Evolutionary conservation across 2,797 vertebrate species (phyloP), one percentile per base, ranked within the genome.

Genomic region (Brachyrhaphis roseni): DNA sequence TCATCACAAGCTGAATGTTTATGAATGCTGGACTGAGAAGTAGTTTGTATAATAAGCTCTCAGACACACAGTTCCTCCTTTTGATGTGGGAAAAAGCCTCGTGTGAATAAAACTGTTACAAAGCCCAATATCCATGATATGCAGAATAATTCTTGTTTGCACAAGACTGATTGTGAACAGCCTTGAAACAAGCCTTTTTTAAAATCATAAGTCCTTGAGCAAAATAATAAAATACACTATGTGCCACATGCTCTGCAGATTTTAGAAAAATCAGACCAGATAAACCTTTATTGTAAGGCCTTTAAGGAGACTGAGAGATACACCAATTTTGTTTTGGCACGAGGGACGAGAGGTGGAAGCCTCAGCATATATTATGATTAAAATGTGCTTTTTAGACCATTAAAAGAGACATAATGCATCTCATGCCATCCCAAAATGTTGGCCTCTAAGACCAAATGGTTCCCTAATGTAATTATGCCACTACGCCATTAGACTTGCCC

Each of bases 381-480:
- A 46, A 72, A 72, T 72, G 68, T 72, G 26, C 26, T 45, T 68
- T 72, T 28, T 46, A 46, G 41, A 8, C 12, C 6, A 46, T 71
- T 71, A 71, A 71, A 68, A 23, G 1, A 28, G 43, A 71, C 20
- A 8, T 23, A 68, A 41, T 41, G 36, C 46, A 49, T 49, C 51
- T 72, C 15, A 36, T 39, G 39, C 12, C 39, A 36, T 74, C 31
- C 20, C 20, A 55, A 74, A 74, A 36, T 39, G 4, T 74, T 74
- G 18, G 47, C 49, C n/a, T 28, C 15, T n/a, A 72, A 45, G 68
- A 71, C 26, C 68, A 15, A 71, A 71, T 28, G 26, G 28, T 72
- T 72, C 15, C 13, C 68, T 72, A 72, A 71, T 28, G 68, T 46
- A 71, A 72, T 71, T 46, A 71, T 71, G 6, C 13, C 13, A 71